Conservation (phyloP, 2,888 invertebrate species). For the Aelia acuminata region DNA sequence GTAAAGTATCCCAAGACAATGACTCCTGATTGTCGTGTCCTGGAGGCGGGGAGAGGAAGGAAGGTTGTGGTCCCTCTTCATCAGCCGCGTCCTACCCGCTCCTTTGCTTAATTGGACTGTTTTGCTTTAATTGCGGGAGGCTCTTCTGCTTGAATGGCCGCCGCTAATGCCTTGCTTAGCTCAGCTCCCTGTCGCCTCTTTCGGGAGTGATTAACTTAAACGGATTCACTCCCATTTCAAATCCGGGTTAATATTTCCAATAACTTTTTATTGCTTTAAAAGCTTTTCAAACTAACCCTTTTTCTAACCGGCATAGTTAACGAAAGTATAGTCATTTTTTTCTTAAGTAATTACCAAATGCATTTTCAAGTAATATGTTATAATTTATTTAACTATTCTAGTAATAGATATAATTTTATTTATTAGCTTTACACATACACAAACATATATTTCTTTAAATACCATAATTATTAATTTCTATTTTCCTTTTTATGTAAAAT, state of each 20-base stretch:
- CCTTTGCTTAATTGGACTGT: slow-evolving; percentile 40
- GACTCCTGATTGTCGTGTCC: slow-evolving; percentile 7
- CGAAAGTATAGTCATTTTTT: background rate
- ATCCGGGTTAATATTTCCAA: background rate
- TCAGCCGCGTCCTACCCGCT: background rate
- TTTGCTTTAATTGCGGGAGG: slow-evolving; percentile 25
- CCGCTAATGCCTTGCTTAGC: slow-evolving; percentile 25
- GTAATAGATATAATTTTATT: too few species aligned
- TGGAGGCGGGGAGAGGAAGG: background rate
- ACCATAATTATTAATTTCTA: too few species aligned
- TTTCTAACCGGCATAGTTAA: background rate
- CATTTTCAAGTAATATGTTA: too few species aligned
- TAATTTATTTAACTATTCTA: too few species aligned
- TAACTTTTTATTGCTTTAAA: background rate
- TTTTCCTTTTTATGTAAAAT: too few species aligned
- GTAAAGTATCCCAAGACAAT: slow-evolving; percentile 21
- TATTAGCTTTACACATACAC: too few species aligned
- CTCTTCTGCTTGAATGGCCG: slow-evolving; percentile 24
- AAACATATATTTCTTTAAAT: too few species aligned
- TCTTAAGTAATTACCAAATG: too few species aligned
- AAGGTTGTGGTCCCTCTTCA: background rate
- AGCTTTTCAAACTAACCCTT: background rate
- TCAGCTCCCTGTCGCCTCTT: slow-evolving; percentile 32
- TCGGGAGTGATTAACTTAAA: slow-evolving; percentile 9
- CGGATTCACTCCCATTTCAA: background rate